These are phyloP conservation scores for Ctenodactylus gundi DNA, from an alignment of 2,113 vertebrate genomes.

Conservation along the genomic window DNA sequence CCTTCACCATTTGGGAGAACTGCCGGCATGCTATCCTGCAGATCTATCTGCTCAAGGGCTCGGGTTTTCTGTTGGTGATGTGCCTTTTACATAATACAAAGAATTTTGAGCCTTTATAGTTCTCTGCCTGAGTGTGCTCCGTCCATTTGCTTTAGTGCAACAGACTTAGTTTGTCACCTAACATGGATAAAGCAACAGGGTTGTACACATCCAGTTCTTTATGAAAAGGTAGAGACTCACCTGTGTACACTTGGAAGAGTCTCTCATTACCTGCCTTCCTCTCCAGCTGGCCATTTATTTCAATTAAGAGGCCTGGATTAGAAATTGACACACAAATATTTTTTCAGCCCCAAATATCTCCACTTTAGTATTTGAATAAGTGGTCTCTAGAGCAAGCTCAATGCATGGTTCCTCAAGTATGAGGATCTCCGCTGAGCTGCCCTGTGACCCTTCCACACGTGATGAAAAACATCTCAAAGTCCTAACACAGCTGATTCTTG, in stretches of 20 bases:
- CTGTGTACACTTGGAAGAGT: not conserved
- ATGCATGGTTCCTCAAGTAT: rapidly evolving
- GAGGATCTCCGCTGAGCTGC: not conserved
- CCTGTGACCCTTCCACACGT: not conserved
- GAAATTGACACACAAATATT: not conserved
- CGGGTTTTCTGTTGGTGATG: not conserved
- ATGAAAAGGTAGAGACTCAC: not conserved
- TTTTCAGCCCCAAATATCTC: not conserved
- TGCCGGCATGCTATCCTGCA: not conserved
- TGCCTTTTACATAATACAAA: not conserved
- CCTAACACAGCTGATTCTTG: not conserved
- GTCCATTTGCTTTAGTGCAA: not conserved
- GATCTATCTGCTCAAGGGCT: not conserved
- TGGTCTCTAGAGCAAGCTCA: not conserved
- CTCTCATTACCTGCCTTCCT: not conserved
- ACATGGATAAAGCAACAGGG: not conserved
- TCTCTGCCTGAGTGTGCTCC: not conserved
- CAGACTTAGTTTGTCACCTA: not conserved
- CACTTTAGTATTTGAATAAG: not conserved
- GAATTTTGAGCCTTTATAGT: not conserved
- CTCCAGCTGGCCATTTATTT: too few relatives aligned
- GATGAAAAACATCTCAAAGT: not conserved
- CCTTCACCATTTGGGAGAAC: not conserved
- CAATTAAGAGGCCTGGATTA: not conserved
- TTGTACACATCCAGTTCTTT: rapidly evolving